Conservation (phyloP, 2,113 vertebrate species). For the Equus przewalskii region DNA sequence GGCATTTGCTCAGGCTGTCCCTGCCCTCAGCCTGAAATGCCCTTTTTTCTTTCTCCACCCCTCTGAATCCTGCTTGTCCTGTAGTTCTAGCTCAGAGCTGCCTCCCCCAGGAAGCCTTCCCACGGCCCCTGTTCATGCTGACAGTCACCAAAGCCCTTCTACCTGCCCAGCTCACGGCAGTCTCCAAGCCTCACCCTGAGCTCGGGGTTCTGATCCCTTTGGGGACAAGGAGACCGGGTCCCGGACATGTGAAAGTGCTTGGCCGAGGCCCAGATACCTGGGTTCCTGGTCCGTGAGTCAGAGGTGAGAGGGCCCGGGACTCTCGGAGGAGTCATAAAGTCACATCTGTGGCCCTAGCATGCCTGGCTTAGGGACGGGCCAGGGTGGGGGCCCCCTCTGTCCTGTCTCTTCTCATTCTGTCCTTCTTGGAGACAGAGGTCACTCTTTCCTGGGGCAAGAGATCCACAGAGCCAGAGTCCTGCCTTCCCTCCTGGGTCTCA, state of each 20-base stretch:
- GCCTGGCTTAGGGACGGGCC: not conserved
- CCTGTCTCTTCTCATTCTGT: not conserved
- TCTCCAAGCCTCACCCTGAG: not conserved
- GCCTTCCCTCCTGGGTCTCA: not conserved
- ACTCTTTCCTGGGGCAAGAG: not conserved
- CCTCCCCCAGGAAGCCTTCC: not conserved
- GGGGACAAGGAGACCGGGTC: not conserved
- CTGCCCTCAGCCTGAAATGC: not conserved
- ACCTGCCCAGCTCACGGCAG: not conserved
- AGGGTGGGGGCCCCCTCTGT: not conserved
- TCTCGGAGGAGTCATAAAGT: not conserved
- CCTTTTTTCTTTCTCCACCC: not conserved
- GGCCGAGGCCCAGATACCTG: not conserved
- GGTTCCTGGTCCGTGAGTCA: not conserved
- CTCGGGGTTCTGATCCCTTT: not conserved
- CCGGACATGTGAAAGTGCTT: not conserved
- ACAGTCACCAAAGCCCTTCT: not conserved
- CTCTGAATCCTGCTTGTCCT: slow-evolving; percentile 32
- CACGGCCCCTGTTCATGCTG: not conserved
- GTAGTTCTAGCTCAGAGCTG: not conserved
- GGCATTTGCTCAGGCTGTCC: not conserved
- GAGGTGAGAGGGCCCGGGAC: not conserved
- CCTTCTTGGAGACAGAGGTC: not conserved
- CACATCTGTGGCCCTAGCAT: rapidly evolving
- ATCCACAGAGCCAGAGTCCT: not conserved